Percentiles rank a stretch among this genome's conserved stretches.
phyloP scores from a whole-genome alignment of 2,113 vertebrate species.

The Copsychus sechellarum region DNA sequence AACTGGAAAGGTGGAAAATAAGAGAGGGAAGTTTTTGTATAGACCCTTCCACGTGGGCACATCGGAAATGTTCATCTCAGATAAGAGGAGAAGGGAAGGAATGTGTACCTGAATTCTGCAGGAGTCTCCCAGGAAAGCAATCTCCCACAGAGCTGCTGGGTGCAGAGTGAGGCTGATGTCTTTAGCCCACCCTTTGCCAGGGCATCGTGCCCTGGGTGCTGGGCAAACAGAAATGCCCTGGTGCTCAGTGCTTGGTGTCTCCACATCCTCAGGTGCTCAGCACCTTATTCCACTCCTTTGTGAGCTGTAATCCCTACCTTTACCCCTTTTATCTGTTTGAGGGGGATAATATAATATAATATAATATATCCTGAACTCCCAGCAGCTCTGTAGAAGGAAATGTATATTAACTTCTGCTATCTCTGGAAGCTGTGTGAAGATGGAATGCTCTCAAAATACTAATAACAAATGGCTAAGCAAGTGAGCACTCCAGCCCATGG shows the following conservation, averaged over 20 bases:
- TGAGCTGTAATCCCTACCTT: background rate
- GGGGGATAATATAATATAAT: background rate
- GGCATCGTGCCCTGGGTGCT: background rate
- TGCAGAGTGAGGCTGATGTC: accelerated
- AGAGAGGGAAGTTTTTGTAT: background rate
- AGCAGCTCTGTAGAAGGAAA: background rate
- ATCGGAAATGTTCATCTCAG: background rate
- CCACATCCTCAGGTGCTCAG: background rate
- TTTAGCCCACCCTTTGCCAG: background rate
- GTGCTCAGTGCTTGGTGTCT: background rate
- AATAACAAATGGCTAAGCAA: background rate
- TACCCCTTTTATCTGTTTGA: background rate
- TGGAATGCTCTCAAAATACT: background rate
- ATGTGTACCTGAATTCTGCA: background rate
- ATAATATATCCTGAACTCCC: background rate
- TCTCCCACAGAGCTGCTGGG: background rate
- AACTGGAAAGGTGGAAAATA: background rate
- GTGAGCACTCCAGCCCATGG: background rate
- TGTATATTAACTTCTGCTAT: background rate
- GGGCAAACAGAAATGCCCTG: background rate
- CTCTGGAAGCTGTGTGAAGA: background rate
- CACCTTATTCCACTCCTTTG: background rate
- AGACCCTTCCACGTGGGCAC: background rate
- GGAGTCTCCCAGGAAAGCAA: background rate
- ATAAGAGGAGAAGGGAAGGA: background rate